phyloP scores from a whole-genome alignment of 2,888 invertebrate genomes.

The Tupiocoris notatus region DNA sequence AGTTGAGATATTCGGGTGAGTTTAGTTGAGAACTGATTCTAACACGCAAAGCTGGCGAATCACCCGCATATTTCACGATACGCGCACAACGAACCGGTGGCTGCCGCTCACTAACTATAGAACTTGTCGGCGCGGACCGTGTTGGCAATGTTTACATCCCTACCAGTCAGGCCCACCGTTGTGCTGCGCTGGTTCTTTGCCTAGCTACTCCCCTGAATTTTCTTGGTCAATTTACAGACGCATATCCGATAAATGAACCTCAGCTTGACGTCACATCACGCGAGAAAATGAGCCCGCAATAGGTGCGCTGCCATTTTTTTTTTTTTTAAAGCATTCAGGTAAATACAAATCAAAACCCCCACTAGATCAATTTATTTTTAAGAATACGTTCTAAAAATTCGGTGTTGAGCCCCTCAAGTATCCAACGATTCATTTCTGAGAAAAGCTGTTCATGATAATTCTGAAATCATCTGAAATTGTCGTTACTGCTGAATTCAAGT shows the following conservation, averaged over 20 bases:
- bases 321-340: too few relatives aligned
- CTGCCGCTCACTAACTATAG: slow-evolving; percentile 38
- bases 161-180: slow-evolving; percentile 11
- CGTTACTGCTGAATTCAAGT: too few relatives aligned
- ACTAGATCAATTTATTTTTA: too few relatives aligned
- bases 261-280: not conserved
- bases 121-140: slow-evolving; percentile 3
- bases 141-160: slow-evolving; percentile 38
- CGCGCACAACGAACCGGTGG: not conserved
- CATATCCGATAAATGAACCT: not conserved
- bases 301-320: not conserved
- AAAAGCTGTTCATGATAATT: too few relatives aligned
- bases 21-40: too few relatives aligned
- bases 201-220: not conserved
- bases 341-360: too few relatives aligned
- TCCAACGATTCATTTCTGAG: too few relatives aligned
- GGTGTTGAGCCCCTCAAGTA: too few relatives aligned
- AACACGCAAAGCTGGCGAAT: not conserved
- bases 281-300: not conserved
- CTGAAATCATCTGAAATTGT: too few relatives aligned
- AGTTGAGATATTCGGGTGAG: too few relatives aligned
- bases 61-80: not conserved
- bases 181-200: not conserved
- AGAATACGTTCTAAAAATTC: too few relatives aligned
- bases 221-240: not conserved